Evolutionary conservation across 2,888 invertebrate genomes (phyloP).

Genomic region (Leucophenga montana): DNA sequence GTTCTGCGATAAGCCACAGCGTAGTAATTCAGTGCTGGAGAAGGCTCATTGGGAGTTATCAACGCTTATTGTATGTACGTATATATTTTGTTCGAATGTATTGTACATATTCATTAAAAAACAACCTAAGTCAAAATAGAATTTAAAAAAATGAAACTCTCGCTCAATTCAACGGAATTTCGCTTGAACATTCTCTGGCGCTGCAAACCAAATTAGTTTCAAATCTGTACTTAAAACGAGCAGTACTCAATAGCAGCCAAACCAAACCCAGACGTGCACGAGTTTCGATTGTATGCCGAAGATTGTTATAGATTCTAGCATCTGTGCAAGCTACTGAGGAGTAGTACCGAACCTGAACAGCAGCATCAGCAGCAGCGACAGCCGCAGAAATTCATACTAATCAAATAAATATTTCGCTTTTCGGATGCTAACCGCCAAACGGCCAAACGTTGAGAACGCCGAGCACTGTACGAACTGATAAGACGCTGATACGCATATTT

Average conservation of each 20-base stretch:
- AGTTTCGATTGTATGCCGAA: neutral
- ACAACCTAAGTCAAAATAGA: too few relatives aligned
- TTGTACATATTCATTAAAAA: too few relatives aligned
- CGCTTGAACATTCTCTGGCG: constrained; percentile 33
- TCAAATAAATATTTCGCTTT: neutral
- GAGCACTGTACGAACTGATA: constrained; percentile 1
- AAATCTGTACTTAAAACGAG: constrained; percentile 54
- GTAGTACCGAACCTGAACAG: too few relatives aligned
- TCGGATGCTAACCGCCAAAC: constrained; percentile 6
- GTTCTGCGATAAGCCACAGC: too few relatives aligned
- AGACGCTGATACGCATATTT: constrained; percentile 15
- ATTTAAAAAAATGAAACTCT: too few relatives aligned
- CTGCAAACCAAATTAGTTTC: constrained; percentile 58
- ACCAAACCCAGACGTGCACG: too few relatives aligned
- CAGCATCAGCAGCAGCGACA: too few relatives aligned
- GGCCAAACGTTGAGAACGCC: neutral
- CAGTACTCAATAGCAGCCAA: constrained; percentile 41
- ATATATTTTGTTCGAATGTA: too few relatives aligned
- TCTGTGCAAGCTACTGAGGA: neutral
- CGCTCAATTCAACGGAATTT: constrained; percentile 32
- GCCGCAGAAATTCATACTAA: neutral
- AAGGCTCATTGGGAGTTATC: too few relatives aligned
- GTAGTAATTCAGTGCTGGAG: too few relatives aligned
- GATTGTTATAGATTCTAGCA: neutral
- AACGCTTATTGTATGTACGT: too few relatives aligned